Conservation (phyloP, 2,113 vertebrate genomes). For the Spea bombifrons region DNA sequence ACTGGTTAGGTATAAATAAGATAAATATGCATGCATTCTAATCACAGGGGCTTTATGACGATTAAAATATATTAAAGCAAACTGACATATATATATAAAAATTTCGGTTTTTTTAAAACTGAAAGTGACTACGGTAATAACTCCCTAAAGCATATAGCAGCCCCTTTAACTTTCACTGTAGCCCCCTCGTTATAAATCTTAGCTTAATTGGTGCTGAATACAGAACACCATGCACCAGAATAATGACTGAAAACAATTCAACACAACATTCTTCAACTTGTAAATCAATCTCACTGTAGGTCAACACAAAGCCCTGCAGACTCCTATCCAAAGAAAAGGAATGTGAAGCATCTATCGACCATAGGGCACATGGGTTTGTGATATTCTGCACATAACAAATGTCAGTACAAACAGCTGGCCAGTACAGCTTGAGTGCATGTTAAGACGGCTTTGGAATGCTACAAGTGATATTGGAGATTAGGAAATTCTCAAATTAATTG, state of each 20-base stretch:
- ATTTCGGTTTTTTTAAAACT: too few species aligned
- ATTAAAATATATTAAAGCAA: too few species aligned
- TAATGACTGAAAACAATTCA: not conserved
- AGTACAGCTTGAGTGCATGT: not conserved
- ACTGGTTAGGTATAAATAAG: too few species aligned
- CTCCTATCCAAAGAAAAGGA: conserved; percentile 8
- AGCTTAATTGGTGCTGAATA: too few species aligned
- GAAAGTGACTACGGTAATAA: too few species aligned
- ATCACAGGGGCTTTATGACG: too few species aligned
- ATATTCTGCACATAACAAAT: conserved; percentile 1
- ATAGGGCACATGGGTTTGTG: not conserved
- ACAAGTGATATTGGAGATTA: not conserved
- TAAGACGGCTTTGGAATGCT: conserved; percentile 22
- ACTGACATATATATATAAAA: too few species aligned
- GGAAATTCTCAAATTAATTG: too few species aligned
- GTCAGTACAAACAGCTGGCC: conserved; percentile 19
- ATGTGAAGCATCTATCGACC: not conserved
- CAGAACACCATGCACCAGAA: not conserved
- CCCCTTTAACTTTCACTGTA: too few species aligned
- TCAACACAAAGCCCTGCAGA: conserved; percentile 7
- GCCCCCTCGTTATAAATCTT: too few species aligned
- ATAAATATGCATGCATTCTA: too few species aligned
- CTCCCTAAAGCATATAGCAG: too few species aligned
- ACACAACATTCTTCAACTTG: not conserved
- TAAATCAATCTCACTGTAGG: not conserved